Evolutionary conservation across 2,113 vertebrate genomes (phyloP).

Genomic region (Chunga burmeisteri): DNA sequence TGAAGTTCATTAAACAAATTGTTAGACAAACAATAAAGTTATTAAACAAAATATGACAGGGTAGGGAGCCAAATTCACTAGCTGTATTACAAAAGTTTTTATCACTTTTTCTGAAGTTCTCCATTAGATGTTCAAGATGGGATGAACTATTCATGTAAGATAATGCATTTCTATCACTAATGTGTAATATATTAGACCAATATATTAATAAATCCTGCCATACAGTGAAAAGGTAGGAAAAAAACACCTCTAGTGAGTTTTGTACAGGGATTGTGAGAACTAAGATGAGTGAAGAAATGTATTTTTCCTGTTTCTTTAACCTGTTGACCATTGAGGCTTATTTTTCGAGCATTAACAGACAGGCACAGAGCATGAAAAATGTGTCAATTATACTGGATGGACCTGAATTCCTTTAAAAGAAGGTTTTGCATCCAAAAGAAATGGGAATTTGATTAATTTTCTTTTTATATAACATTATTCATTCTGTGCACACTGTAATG

Average conservation of each 20-base stretch:
- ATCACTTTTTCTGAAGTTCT: neutral
- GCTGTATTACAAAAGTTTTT: neutral
- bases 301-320: neutral
- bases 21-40: neutral
- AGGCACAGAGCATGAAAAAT: neutral
- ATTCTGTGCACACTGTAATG: neutral
- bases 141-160: neutral
- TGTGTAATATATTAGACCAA: neutral
- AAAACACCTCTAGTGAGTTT: neutral
- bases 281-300: neutral
- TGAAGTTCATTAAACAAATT: neutral
- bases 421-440: neutral
- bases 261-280: neutral
- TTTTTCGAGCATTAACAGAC: neutral
- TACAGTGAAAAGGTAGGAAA: neutral
- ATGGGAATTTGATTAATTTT: neutral
- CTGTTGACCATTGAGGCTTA: neutral
- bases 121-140: neutral
- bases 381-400: neutral
- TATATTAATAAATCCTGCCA: neutral
- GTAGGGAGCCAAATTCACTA: neutral
- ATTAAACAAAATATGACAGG: neutral
- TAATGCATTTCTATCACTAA: neutral
- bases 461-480: neutral
- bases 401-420: neutral